Percentiles rank a stretch among this genome's conserved stretches.
phyloP scores from a whole-genome alignment of 2,888 invertebrate species.

The Anthoptus insignis region DNA sequence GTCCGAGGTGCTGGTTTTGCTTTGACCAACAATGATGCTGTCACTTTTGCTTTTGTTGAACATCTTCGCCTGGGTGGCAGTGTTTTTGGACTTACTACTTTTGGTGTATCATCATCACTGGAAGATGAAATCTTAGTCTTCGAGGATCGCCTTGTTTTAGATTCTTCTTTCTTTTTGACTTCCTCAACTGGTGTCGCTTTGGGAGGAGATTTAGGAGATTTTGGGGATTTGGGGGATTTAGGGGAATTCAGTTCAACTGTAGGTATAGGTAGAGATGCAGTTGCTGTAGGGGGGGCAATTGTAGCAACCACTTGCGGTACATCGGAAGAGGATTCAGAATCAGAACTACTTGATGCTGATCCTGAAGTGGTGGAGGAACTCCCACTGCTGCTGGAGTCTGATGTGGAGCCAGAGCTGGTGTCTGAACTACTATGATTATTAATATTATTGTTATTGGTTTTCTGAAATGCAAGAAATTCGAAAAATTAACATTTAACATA shows the following conservation, averaged over 20 bases:
- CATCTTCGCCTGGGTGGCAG: slow-evolving; percentile 79
- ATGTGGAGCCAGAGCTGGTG: slow-evolving; percentile 89
- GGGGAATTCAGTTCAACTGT: slow-evolving; percentile 32
- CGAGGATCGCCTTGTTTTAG: slow-evolving; percentile 67
- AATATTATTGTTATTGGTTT: slow-evolving; percentile 9
- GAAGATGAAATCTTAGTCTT: slow-evolving; percentile 84
- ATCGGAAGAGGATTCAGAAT: slow-evolving; percentile 90
- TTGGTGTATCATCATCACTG: slow-evolving; percentile 88
- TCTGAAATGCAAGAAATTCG: too few species aligned
- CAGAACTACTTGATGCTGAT: slow-evolving; percentile 90
- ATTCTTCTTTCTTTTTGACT: slow-evolving; percentile 70
- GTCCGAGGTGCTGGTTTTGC: slow-evolving; percentile 67
- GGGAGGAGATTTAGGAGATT: slow-evolving; percentile 26
- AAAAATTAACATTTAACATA: too few species aligned
- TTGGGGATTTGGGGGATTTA: slow-evolving; percentile 27
- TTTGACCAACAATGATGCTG: slow-evolving; percentile 88
- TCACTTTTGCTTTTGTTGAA: slow-evolving; percentile 88
- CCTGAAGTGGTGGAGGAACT: slow-evolving; percentile 91
- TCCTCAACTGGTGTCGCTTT: slow-evolving; percentile 72
- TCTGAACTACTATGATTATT: slow-evolving; percentile 82
- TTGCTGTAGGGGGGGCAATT: slow-evolving; percentile 54
- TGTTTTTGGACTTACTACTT: slow-evolving; percentile 70
- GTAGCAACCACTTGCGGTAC: slow-evolving; percentile 58
- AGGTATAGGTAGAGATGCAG: slow-evolving; percentile 18
- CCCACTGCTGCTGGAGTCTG: slow-evolving; percentile 90